phyloP scores from a whole-genome alignment of 2,113 vertebrate species.

The Thymallus thymallus region DNA sequence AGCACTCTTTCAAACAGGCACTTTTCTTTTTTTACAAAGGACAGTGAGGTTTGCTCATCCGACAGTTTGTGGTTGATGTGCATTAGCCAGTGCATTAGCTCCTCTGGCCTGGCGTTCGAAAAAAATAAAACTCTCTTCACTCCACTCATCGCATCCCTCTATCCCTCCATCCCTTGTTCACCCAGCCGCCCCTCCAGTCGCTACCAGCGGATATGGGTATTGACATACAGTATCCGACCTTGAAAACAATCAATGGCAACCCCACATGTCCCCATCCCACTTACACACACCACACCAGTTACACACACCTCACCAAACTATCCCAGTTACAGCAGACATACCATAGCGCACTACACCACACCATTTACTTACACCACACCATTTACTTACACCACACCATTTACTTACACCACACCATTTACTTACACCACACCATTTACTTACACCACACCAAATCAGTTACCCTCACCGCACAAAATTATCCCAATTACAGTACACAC shows the following conservation, averaged over 20 bases:
- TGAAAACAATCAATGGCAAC: constrained; percentile 74
- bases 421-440: no score
- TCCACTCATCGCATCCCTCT: neutral
- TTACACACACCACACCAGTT: constrained; percentile 1
- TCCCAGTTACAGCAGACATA: neutral
- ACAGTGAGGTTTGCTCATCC: neutral
- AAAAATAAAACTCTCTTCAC: neutral
- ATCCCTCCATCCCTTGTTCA: constrained; percentile 34
- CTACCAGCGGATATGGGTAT: constrained; percentile 69
- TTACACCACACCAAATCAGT: no score
- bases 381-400: no score
- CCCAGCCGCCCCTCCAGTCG: constrained; percentile 51
- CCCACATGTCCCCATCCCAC: constrained; percentile 54
- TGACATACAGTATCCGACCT: constrained; percentile 73
- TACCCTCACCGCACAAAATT: no score
- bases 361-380: no score
- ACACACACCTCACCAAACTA: neutral
- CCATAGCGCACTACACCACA: no score
- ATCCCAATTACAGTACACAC: no score
- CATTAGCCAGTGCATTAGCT: constrained; percentile 2
- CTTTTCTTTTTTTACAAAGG: neutral
- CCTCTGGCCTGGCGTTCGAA: constrained; percentile 13
- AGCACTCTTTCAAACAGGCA: neutral
- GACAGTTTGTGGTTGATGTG: neutral
- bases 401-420: neutral